phyloP scores from a whole-genome alignment of 1,140 invertebrate genomes.

The Drosophila willistoni region DNA sequence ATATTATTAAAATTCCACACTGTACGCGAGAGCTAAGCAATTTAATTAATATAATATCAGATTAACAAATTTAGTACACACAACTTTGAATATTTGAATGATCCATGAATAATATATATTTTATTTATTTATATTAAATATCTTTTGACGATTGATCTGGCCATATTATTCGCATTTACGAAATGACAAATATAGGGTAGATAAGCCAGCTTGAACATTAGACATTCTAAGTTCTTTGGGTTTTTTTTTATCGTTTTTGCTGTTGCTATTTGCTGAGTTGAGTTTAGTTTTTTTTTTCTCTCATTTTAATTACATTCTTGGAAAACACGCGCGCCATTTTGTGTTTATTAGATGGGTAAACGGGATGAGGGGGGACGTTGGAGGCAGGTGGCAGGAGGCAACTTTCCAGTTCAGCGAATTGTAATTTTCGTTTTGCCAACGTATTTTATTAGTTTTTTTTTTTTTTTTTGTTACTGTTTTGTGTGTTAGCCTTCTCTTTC shows the following conservation, averaged over 20 bases:
- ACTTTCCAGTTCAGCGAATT: constrained; percentile 41
- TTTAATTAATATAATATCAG: no score
- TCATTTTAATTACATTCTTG: constrained; percentile 71
- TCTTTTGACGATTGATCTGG: no score
- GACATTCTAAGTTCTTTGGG: no score
- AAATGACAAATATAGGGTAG: no score
- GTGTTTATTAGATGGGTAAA: constrained; percentile 13
- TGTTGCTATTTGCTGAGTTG: constrained; percentile 6
- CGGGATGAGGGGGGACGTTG: background rate
- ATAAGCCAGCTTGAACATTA: no score
- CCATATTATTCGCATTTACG: no score
- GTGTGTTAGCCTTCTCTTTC: constrained; percentile 65
- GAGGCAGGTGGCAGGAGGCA: background rate
- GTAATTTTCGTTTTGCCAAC: constrained; percentile 50
- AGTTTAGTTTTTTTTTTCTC: constrained; percentile 1
- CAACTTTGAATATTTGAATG: no score
- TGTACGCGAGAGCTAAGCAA: no score
- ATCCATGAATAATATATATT: no score
- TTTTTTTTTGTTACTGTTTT: constrained; percentile 6
- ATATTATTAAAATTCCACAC: no score
- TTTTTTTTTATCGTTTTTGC: background rate
- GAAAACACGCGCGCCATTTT: constrained; percentile 74
- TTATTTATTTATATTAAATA: no score
- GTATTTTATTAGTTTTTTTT: constrained; percentile 15
- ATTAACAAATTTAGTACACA: no score